Base-by-base conservation (phyloP, 2,797 vertebrate species). In the Sebastes oblongus region DNA sequence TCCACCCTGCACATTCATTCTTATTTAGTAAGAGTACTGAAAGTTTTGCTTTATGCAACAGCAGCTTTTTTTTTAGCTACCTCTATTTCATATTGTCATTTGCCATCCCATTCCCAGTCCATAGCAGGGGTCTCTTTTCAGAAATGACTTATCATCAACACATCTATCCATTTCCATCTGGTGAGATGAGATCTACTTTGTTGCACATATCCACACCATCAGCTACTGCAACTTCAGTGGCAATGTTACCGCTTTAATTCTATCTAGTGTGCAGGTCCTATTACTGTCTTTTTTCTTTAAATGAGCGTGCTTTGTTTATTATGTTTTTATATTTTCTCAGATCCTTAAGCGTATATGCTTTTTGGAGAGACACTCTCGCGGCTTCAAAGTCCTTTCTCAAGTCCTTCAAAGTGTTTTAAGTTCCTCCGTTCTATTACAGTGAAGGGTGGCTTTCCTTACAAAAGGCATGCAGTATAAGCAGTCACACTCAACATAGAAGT, bases 121-220 rank as follows among this genome's bases (percentile, higher is more conserved):
- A 64, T 69, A 69, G 52, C 42, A 10, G 9, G 24, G 56, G 29
- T 29, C 14, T 69, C 65, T 46, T 58, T 70, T 39, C 24, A 60
- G 24, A 66, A 80, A 75, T 80, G 69, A 30, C 32, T 60, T 58
- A 66, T 61, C 55, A 4, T 71, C 56, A 66, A 29, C 36, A 30
- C 18, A 66, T 66, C 30, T n/a, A 58, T 78, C 75, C 22, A 50
- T 79, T 82, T 64, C 55, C 65, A 46, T 68, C 64, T 39, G 70
- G 20, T 9, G 79, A 73, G 84, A 82, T 56, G 69, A 81, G 69
- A 78, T 77, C 66, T 76, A 46, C 72, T 88, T 79, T 22, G 42
- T 77, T 86, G 65, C 78, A 77, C 66, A 62, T 24, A 55, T 52
- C n/a, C 25, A 54, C 27, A 22, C 8, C 22, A 46, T 72, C 30